Evolutionary conservation across 2,113 vertebrate genomes (phyloP).

Genomic region (Numida meleagris): DNA sequence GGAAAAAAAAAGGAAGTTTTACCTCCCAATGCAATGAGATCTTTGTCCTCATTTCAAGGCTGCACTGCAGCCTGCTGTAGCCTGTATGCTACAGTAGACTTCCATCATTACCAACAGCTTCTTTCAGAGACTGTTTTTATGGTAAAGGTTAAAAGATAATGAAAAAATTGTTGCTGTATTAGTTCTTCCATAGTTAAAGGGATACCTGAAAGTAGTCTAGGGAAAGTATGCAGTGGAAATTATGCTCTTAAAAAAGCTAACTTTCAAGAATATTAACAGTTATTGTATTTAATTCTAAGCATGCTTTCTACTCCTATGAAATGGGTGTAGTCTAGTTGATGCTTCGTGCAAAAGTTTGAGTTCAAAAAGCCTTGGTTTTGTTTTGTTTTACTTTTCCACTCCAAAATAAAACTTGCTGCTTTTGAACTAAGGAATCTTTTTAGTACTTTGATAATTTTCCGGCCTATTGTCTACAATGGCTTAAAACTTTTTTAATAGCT

Average conservation of each 20-base stretch:
- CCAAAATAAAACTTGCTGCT: background rate
- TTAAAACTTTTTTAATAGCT: background rate
- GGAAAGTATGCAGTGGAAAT: accelerated
- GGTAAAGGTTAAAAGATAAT: background rate
- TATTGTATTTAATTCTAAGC: background rate
- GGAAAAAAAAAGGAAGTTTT: background rate
- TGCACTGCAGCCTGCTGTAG: background rate
- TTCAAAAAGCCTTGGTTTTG: background rate
- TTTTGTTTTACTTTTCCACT: background rate
- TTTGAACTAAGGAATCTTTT: background rate
- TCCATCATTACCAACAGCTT: background rate
- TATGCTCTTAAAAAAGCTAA: background rate
- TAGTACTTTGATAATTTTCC: background rate
- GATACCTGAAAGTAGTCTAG: background rate
- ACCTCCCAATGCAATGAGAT: background rate
- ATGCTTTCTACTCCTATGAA: background rate
- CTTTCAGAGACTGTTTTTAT: background rate
- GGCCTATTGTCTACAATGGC: background rate
- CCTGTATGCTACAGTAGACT: background rate
- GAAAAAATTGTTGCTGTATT: background rate
- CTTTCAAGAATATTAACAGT: background rate
- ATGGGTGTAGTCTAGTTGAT: background rate
- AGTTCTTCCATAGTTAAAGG: background rate
- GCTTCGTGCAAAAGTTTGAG: background rate
- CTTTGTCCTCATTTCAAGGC: background rate